Evolutionary conservation across 1,140 invertebrate genomes (phyloP).

Genomic region (Radopholus similis): DNA sequence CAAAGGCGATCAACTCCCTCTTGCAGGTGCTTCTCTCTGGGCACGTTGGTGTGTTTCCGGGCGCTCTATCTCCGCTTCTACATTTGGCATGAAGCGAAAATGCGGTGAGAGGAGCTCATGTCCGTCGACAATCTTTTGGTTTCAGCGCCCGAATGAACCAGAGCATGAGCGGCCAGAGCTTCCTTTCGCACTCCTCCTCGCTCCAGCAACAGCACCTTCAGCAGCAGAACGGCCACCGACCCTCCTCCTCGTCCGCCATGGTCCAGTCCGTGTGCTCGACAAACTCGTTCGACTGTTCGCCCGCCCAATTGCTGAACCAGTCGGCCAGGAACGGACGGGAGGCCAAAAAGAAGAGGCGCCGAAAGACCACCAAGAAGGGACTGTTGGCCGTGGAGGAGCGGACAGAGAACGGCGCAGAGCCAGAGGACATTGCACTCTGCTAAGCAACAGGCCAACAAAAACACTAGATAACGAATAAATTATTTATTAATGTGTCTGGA

Average conservation of each 20-base stretch:
- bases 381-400: too few relatives aligned
- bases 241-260: background rate
- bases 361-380: background rate
- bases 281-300: background rate
- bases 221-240: background rate
- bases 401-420: too few relatives aligned
- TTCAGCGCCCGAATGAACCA: constrained; percentile 54
- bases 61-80: constrained; percentile 47
- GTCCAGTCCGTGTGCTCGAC: background rate
- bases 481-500: too few relatives aligned
- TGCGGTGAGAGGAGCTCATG: constrained; percentile 24
- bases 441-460: too few relatives aligned
- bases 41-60: constrained; percentile 37
- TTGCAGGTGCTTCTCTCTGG: constrained; percentile 23
- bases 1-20: too few relatives aligned
- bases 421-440: too few relatives aligned
- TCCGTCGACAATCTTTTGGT: background rate
- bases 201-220: background rate
- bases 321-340: background rate
- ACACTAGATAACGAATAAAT: too few relatives aligned
- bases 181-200: constrained; percentile 39
- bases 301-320: background rate
- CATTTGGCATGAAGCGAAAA: constrained; percentile 51
- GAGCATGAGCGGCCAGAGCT: constrained; percentile 54
- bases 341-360: background rate